These are phyloP conservation scores for Aix galericulata DNA, from an alignment of 2,113 vertebrate species.

Conservation along the genomic window DNA sequence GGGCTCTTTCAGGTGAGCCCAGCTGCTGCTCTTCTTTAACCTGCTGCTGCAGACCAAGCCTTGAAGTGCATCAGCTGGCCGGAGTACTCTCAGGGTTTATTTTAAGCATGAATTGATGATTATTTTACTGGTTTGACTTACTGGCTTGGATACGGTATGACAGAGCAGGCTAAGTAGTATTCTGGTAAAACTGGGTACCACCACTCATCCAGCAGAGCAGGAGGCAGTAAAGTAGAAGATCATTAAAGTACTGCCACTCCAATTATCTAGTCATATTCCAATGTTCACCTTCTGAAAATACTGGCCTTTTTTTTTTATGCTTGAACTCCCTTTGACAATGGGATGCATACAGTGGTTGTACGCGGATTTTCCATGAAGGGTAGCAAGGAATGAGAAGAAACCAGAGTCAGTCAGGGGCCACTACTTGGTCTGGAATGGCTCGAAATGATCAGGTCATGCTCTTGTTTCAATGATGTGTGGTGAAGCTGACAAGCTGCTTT, in stretches of 20 bases:
- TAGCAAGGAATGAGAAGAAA: neutral
- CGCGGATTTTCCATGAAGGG: neutral
- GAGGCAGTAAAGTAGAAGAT: neutral
- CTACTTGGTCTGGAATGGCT: neutral
- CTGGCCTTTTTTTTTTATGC: neutral
- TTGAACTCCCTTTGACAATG: neutral
- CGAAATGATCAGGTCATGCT: neutral
- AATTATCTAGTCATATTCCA: neutral
- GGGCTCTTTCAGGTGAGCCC: neutral
- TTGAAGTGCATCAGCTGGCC: neutral
- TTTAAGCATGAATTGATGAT: neutral
- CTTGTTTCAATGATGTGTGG: neutral
- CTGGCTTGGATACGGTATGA: neutral
- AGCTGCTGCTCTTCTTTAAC: neutral
- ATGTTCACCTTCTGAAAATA: neutral
- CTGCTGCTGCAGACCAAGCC: neutral
- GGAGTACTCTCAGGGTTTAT: neutral
- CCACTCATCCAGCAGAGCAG: neutral
- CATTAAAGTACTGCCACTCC: neutral
- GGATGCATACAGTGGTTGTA: neutral
- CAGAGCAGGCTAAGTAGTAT: neutral
- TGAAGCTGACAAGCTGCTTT: neutral
- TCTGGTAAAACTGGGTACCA: neutral
- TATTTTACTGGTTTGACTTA: neutral
- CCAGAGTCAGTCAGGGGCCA: rapidly evolving